Percentiles rank a stretch among this genome's conserved stretches.
Evolutionary conservation across 2,797 vertebrate species (phyloP).

Genomic region (Dicrostonyx torquatus): DNA sequence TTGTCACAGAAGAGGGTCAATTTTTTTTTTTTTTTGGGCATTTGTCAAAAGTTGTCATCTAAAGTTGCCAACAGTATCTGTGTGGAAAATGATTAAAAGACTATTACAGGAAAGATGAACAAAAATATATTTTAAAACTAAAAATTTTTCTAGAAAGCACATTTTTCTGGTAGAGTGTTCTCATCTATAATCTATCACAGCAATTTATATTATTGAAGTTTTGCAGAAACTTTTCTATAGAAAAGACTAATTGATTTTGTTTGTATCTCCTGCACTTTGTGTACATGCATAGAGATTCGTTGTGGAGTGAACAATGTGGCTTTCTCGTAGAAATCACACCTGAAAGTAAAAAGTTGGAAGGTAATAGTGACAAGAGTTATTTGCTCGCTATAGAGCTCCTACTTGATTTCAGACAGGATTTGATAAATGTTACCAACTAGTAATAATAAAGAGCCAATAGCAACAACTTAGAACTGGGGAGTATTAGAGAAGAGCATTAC

Average conservation of each 20-base stretch:
- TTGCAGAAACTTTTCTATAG: not conserved
- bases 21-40: too few relatives aligned
- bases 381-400: not conserved
- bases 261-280: conserved; percentile 15
- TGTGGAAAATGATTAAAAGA: not conserved
- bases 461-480: not conserved
- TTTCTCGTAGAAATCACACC: conserved; percentile 15
- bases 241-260: not conserved
- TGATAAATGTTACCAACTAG: not conserved
- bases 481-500: not conserved
- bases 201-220: not conserved
- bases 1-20: not conserved
- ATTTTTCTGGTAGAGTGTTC: conserved; percentile 18
- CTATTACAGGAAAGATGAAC: not conserved
- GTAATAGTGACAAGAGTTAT: not conserved
- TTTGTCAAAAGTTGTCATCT: conserved; percentile 8
- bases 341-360: conserved; percentile 31
- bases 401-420: conserved; percentile 3
- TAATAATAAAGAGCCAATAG: not conserved
- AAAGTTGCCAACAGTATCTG: conserved; percentile 9
- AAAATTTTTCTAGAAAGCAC: not conserved
- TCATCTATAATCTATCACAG: not conserved
- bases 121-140: not conserved
- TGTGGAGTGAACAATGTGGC: not conserved
- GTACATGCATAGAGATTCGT: not conserved